A percentile compares a stretch with the other conserved stretches of the same genome.
phyloP scores from a whole-genome alignment of 2,888 invertebrate genomes.

The Periphyllus acericola region DNA sequence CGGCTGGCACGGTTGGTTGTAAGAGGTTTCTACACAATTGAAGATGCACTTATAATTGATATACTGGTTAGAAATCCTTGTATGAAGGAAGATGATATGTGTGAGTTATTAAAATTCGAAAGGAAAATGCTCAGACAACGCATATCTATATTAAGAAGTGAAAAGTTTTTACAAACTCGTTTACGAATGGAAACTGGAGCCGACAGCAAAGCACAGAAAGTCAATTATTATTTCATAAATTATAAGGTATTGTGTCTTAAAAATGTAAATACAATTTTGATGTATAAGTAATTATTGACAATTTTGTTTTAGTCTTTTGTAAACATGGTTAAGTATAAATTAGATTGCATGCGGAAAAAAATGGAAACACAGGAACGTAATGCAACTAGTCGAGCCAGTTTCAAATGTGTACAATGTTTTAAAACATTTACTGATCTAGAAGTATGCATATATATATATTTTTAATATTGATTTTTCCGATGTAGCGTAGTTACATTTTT shows the following conservation, averaged over 20 bases:
- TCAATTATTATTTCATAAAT: slow-evolving; percentile 97
- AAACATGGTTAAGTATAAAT: slow-evolving; percentile 96
- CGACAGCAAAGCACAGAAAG: slow-evolving; percentile 94
- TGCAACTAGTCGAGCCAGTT: slow-evolving; percentile 93
- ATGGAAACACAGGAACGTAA: slow-evolving; percentile 96
- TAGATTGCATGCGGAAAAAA: slow-evolving; percentile 94
- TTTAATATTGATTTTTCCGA: background rate
- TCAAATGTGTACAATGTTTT: slow-evolving; percentile 89
- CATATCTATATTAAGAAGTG: slow-evolving; percentile 86
- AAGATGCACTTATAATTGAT: slow-evolving; percentile 93
- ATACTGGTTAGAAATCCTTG: slow-evolving; percentile 96
- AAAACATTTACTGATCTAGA: slow-evolving; percentile 97
- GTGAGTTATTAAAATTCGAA: slow-evolving; percentile 92
- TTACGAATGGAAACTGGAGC: slow-evolving; percentile 94
- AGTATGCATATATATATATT: slow-evolving; percentile 69
- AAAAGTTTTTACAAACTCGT: slow-evolving; percentile 92
- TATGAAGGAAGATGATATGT: slow-evolving; percentile 91
- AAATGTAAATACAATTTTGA: background rate
- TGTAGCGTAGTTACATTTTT: background rate
- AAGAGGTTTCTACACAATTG: slow-evolving; percentile 91
- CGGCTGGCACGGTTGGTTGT: slow-evolving; percentile 91
- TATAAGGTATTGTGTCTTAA: slow-evolving; percentile 75
- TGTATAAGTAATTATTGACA: background rate
- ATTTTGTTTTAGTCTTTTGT: slow-evolving; percentile 78
- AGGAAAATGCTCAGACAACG: slow-evolving; percentile 90